Evolutionary conservation across 2,113 vertebrate species (phyloP).

Genomic region (Corythoichthys haematopterus): DNA sequence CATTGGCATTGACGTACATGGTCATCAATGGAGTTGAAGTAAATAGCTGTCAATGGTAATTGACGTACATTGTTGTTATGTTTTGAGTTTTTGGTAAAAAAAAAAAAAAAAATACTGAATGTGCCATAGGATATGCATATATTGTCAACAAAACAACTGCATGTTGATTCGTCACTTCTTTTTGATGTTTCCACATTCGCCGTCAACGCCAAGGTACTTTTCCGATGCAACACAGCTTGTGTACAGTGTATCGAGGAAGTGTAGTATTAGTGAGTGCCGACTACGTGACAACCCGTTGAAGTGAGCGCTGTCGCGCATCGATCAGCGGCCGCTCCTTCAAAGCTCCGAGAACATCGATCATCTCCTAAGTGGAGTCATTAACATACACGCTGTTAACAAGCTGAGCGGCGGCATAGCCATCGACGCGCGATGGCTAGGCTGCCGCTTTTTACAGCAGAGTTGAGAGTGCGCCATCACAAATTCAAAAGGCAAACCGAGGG

Average conservation of each 20-base stretch:
- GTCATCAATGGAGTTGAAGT: too few relatives aligned
- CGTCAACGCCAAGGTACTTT: too few relatives aligned
- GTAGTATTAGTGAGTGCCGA: constrained; percentile 5
- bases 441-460: constrained; percentile 43
- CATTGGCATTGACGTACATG: too few relatives aligned
- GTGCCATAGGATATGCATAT: too few relatives aligned
- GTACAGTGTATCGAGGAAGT: constrained; percentile 14
- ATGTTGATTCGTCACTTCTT: too few relatives aligned
- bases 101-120: too few relatives aligned
- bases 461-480: constrained; percentile 71
- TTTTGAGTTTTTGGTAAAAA: too few relatives aligned
- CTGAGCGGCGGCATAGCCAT: constrained; percentile 62
- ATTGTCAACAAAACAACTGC: too few relatives aligned
- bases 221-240: not conserved
- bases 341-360: constrained; percentile 68
- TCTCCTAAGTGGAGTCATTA: constrained; percentile 72
- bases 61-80: too few relatives aligned
- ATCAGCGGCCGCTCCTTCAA: constrained; percentile 63
- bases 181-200: too few relatives aligned
- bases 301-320: constrained; percentile 69
- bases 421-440: constrained; percentile 43
- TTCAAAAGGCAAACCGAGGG: constrained; percentile 73
- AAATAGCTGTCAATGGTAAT: too few relatives aligned
- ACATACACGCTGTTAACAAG: constrained; percentile 77
- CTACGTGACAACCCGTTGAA: constrained; percentile 53